Evolutionary conservation across 2,113 vertebrate genomes (phyloP), one percentile per base, ranked within the genome.

Genomic region (Alligator sinensis): DNA sequence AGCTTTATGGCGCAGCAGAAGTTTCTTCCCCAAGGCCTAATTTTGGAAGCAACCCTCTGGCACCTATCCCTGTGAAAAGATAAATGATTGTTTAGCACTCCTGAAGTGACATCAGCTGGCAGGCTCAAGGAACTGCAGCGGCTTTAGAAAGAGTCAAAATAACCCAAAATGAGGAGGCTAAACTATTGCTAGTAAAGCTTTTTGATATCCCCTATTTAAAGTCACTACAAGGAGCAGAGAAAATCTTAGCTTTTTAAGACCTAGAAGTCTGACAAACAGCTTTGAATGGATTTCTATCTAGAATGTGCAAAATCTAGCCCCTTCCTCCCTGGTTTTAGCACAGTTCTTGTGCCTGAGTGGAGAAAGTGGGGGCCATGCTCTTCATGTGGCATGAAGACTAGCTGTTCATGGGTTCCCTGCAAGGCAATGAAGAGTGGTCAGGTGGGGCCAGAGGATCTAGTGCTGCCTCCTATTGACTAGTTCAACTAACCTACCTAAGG

Each of bases 51-150:
- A 4, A 6, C 18, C 24, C 12, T 11, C 38, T 25, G 19, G 63
- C 25, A 78, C 47, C 80, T 83, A 38, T 83, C 91, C 91, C 70
- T 34, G 27, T 59, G 62, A 13, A 54, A 19, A 5, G 22, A 76
- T 60, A 9, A 80, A 2, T 13, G 6, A 88, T 54, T 11, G 5
- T 28, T 87, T 15, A 19, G 2, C 14, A 34, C 76, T 91, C 92
- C 80, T 84, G 64, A 92, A 86, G 74, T 95, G 80, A 61, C 89
- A 86, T 63, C 94, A 58, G 22, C 83, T 92, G 94, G 81, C 81
- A 81, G 62, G 30, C 18, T 15, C 57, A 60, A 87, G 76, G 47
- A 94, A 91, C 64, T 94, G 38, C 86, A 72, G 54, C 4, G 57
- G 28, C 19, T 77, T 19, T 5, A 70, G 5, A 16, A 22, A 61